Evolutionary conservation across 2,113 vertebrate genomes (phyloP).

Genomic region (Ranitomeya variabilis): DNA sequence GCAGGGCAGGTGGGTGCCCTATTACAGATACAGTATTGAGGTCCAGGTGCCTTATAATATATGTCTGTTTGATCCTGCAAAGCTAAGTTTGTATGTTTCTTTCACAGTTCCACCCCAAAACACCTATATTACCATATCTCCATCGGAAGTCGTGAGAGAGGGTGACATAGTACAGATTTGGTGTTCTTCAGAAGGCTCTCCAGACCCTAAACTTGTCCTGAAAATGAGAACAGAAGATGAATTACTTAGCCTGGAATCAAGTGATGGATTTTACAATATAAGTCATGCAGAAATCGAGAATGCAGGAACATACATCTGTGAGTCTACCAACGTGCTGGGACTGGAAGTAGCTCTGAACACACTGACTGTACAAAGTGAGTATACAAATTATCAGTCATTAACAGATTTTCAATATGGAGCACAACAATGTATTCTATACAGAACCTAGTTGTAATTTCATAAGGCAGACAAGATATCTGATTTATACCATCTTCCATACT

Average conservation of each 20-base stretch:
- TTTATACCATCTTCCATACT: neutral
- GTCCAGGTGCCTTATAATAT: neutral
- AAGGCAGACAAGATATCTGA: neutral
- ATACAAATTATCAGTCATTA: neutral
- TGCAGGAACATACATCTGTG: slow-evolving; percentile 63
- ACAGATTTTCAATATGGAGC: neutral
- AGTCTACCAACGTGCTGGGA: slow-evolving; percentile 64
- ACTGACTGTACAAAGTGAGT: slow-evolving; percentile 37
- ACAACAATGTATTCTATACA: neutral
- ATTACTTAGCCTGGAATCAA: slow-evolving; percentile 62
- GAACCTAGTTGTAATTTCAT: neutral
- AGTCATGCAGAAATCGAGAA: slow-evolving; percentile 60
- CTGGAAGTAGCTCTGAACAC: neutral
- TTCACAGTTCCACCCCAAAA: slow-evolving; percentile 69
- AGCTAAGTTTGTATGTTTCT: neutral
- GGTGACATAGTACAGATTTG: slow-evolving; percentile 66
- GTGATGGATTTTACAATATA: slow-evolving; percentile 59
- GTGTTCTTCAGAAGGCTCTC: slow-evolving; percentile 62
- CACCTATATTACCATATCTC: slow-evolving; percentile 66
- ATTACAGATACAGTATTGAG: neutral
- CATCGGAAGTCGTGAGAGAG: slow-evolving; percentile 65
- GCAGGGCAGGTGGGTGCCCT: neutral
- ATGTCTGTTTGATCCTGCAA: neutral
- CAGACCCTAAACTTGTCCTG: slow-evolving; percentile 65
- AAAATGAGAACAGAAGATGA: slow-evolving; percentile 61